Conservation (phyloP, 2,113 vertebrate species). For the Myiozetetes cayanensis region DNA sequence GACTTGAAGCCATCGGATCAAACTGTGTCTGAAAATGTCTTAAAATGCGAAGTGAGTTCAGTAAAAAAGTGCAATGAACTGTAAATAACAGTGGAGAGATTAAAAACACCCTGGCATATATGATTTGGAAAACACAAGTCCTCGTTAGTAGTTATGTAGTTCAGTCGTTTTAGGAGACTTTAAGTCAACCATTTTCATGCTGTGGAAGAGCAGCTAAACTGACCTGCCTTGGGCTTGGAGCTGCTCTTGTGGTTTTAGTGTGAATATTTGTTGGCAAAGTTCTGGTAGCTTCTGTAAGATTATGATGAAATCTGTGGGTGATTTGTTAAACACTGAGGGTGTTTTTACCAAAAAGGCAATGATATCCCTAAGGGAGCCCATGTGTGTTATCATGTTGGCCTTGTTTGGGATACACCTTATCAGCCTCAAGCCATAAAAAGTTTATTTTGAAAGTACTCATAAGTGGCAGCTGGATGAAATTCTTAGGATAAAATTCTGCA, state of each 20-base stretch:
- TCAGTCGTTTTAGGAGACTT: background rate
- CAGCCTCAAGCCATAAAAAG: background rate
- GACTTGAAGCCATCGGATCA: background rate
- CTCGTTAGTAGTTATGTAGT: accelerated
- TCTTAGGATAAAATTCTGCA: background rate
- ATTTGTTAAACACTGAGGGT: background rate
- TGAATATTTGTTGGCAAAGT: background rate
- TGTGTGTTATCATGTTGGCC: background rate
- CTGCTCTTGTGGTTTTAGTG: background rate
- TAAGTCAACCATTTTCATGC: background rate
- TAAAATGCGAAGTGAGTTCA: background rate
- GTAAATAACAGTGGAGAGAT: background rate
- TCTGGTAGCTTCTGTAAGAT: background rate
- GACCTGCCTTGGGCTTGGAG: background rate
- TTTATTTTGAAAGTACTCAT: background rate
- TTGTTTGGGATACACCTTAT: background rate
- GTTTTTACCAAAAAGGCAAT: background rate
- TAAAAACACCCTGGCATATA: accelerated
- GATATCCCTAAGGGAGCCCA: background rate
- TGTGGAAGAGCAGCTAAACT: too few relatives aligned
- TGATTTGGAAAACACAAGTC: background rate
- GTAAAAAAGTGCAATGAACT: background rate
- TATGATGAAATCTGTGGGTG: background rate
- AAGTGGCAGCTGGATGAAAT: background rate
- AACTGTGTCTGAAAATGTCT: background rate